phyloP scores from a whole-genome alignment of 2,113 vertebrate species.

The Anoura caudifer region DNA sequence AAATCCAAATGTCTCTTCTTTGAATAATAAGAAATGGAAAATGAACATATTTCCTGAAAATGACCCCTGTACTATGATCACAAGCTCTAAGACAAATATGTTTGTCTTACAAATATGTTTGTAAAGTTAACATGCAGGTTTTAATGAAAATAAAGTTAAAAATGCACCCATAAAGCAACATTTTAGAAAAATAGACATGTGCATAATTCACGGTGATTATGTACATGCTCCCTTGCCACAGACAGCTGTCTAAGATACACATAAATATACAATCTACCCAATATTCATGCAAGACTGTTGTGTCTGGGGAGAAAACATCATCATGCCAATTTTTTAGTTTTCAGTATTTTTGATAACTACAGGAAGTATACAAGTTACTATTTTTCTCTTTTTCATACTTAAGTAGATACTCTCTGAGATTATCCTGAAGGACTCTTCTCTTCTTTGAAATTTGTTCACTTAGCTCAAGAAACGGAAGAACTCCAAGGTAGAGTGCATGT shows the following conservation, averaged over 20 bases:
- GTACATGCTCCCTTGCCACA: background rate
- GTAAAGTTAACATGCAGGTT: background rate
- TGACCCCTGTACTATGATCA: background rate
- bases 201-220: background rate
- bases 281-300: slow-evolving; percentile 26
- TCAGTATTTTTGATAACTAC: slow-evolving; percentile 43
- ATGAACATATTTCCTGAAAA: background rate
- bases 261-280: background rate
- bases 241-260: background rate
- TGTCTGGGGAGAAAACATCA: background rate
- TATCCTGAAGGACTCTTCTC: slow-evolving; percentile 40
- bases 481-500: background rate
- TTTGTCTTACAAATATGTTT: background rate
- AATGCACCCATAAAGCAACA: background rate
- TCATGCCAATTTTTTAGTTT: slow-evolving; percentile 7
- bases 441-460: slow-evolving; percentile 50
- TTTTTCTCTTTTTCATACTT: slow-evolving; percentile 25
- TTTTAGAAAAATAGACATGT: slow-evolving; percentile 5
- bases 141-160: background rate
- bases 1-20: background rate
- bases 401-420: slow-evolving; percentile 44
- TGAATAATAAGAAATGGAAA: background rate
- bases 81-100: background rate
- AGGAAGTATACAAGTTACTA: background rate
- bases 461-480: slow-evolving; percentile 50